phyloP scores from a whole-genome alignment of 2,113 vertebrate genomes.

The Daphoenositta chrysoptera region DNA sequence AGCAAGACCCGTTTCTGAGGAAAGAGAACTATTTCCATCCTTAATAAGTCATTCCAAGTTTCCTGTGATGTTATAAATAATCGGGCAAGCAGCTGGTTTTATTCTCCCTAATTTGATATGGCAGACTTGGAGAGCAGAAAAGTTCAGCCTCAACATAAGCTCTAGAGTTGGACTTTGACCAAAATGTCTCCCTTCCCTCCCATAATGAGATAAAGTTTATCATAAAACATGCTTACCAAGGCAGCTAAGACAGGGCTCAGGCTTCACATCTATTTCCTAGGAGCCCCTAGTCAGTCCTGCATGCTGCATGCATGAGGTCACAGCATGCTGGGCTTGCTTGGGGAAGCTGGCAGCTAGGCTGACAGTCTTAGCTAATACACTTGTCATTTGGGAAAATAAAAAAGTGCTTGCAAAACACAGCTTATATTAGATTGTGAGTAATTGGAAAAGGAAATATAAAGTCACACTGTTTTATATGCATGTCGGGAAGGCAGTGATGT shows the following conservation, averaged over 20 bases:
- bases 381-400: conserved; percentile 61
- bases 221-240: conserved; percentile 42
- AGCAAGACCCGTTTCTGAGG: conserved; percentile 61
- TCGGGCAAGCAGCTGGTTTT: conserved; percentile 67
- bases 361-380: conserved; percentile 68
- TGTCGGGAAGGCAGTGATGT: not conserved
- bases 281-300: not conserved
- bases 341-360: conserved; percentile 10
- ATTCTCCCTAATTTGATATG: conserved; percentile 76
- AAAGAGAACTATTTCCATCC: conserved; percentile 75
- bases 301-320: conserved; percentile 61
- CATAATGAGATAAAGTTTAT: conserved; percentile 66
- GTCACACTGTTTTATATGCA: conserved; percentile 17
- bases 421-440: conserved; percentile 53
- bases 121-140: conserved; percentile 65
- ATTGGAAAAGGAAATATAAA: conserved; percentile 66
- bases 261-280: conserved; percentile 60
- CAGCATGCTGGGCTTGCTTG: conserved; percentile 41
- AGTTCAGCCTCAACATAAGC: conserved; percentile 68
- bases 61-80: conserved; percentile 82
- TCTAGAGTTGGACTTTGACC: conserved; percentile 62
- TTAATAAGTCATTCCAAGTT: conserved; percentile 78
- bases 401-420: conserved; percentile 61
- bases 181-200: conserved; percentile 39
- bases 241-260: conserved; percentile 40